Percentiles rank a stretch among this genome's conserved stretches.
Conservation (phyloP, 2,113 vertebrate species). For the Rhinoderma darwinii region DNA sequence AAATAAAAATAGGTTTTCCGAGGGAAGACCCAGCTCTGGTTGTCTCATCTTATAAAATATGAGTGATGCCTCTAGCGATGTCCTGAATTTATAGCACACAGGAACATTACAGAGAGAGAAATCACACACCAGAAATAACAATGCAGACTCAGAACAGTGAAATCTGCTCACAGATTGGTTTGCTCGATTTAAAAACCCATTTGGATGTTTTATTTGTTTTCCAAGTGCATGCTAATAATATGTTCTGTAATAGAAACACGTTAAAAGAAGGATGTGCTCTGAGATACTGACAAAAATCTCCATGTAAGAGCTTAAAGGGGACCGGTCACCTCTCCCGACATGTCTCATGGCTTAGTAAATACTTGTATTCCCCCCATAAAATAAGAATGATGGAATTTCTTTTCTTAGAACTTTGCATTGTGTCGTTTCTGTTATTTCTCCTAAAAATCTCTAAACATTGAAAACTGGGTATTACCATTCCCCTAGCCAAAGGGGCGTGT, state of each 20-base stretch:
- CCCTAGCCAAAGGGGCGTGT: no score
- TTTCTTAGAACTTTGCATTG: no score
- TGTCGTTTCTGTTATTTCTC: no score
- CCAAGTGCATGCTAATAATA: not conserved
- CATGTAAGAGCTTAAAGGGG: not conserved
- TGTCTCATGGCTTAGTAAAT: no score
- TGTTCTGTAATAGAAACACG: not conserved
- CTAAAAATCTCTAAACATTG: no score
- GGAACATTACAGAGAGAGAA: conserved; percentile 28
- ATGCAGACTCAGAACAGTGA: conserved; percentile 12
- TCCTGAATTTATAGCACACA: conserved; percentile 56
- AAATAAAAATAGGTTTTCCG: conserved; percentile 57
- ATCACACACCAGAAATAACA: conserved; percentile 39
- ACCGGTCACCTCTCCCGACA: no score
- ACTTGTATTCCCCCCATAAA: no score
- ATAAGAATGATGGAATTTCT: no score
- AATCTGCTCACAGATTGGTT: not conserved
- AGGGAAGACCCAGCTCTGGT: conserved; percentile 53
- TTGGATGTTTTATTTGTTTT: not conserved
- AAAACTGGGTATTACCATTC: no score
- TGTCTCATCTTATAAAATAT: conserved; percentile 58
- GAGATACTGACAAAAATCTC: not conserved
- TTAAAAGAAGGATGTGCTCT: not conserved
- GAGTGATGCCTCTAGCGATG: conserved; percentile 50
- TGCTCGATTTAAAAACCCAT: not conserved